phyloP scores from a whole-genome alignment of 2,797 vertebrate genomes.

The Rhincodon typus region DNA sequence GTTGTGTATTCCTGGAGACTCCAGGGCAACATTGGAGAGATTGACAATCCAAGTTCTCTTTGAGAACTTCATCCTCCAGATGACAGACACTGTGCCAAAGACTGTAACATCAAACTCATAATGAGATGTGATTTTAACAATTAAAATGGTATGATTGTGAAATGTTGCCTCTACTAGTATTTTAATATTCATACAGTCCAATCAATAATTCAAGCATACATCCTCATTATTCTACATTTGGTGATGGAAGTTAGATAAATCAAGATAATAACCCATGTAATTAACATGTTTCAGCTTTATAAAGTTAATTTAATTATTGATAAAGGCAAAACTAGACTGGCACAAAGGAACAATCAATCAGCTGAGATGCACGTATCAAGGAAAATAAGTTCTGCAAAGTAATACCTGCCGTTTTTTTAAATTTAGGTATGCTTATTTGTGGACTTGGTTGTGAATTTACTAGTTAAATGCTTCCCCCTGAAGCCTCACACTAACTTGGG shows the following conservation, averaged over 20 bases:
- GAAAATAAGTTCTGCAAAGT: neutral
- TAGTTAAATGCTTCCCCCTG: neutral
- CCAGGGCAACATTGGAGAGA: neutral
- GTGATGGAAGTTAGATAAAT: slow-evolving; percentile 7
- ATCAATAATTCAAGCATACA: slow-evolving; percentile 18
- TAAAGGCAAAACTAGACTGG: slow-evolving; percentile 13
- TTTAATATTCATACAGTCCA: neutral
- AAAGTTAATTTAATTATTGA: slow-evolving; percentile 35
- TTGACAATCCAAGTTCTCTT: neutral
- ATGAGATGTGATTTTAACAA: slow-evolving; percentile 21
- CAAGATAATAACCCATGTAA: slow-evolving; percentile 30
- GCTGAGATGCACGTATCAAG: neutral
- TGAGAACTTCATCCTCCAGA: neutral
- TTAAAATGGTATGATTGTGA: slow-evolving; percentile 2
- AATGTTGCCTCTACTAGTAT: neutral
- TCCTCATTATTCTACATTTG: slow-evolving; percentile 24
- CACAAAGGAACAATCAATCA: slow-evolving; percentile 6
- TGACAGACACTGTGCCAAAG: neutral
- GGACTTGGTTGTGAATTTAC: neutral
- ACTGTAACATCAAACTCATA: neutral
- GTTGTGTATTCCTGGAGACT: neutral
- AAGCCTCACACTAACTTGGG: neutral
- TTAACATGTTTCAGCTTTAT: slow-evolving; percentile 26
- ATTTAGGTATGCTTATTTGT: neutral
- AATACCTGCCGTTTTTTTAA: neutral